Evolutionary conservation across 2,888 invertebrate genomes (phyloP).

Genomic region (Nomada lathburiana): DNA sequence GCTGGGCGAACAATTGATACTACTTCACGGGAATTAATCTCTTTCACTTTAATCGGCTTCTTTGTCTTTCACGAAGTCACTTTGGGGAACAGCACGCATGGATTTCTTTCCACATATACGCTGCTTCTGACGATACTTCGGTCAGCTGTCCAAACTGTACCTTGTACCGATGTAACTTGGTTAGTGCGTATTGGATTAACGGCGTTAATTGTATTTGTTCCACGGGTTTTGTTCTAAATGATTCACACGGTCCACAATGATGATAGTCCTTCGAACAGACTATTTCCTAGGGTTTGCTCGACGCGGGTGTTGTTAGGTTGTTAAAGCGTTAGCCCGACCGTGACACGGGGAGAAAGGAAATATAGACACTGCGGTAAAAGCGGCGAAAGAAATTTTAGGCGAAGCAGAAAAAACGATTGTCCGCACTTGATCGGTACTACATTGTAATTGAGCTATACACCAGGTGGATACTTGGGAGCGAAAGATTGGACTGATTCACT

Average conservation of each 20-base stretch:
- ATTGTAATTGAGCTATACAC: conserved; percentile 45
- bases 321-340: not conserved
- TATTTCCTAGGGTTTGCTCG: not conserved
- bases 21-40: not conserved
- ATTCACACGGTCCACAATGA: not conserved
- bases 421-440: conserved; percentile 46
- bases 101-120: not conserved
- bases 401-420: conserved; percentile 47
- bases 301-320: conserved; percentile 6
- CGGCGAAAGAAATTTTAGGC: conserved; percentile 49
- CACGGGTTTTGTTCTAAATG: not conserved
- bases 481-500: conserved; percentile 17
- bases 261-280: not conserved
- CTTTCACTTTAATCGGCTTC: not conserved
- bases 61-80: not conserved
- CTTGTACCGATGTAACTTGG: conserved; percentile 8
- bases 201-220: not conserved
- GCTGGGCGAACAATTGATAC: not conserved
- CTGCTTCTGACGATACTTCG: conserved; percentile 8
- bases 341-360: conserved; percentile 18
- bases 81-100: too few species aligned
- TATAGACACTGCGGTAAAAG: conserved; percentile 56
- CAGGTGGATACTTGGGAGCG: not conserved
- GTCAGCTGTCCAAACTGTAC: conserved; percentile 41
- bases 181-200: not conserved